Evolutionary conservation across 2,888 invertebrate species (phyloP).

Genomic region (Thymelicus lineola): DNA sequence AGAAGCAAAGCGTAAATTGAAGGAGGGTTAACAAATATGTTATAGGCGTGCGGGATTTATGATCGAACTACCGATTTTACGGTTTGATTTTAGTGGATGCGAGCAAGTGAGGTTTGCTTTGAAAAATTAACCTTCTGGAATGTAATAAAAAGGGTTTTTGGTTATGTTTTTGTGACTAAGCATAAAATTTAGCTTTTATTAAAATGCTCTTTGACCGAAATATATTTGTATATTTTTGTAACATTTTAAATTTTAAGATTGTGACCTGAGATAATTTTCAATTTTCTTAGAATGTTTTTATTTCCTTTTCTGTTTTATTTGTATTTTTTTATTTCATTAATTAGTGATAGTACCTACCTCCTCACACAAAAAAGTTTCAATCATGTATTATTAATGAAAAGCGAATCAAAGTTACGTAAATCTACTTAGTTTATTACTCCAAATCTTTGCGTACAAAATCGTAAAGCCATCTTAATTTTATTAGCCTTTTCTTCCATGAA

Average conservation of each 20-base stretch:
- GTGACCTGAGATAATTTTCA: no score
- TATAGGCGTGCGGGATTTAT: slow-evolving; percentile 58
- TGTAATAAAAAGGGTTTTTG: background rate
- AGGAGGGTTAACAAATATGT: slow-evolving; percentile 62
- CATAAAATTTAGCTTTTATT: background rate
- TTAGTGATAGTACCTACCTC: no score
- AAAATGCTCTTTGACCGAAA: background rate
- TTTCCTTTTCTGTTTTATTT: no score
- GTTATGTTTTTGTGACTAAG: background rate
- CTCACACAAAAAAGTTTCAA: no score
- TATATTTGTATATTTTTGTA: no score
- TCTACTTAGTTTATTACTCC: background rate
- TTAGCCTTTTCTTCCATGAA: slow-evolving; percentile 20
- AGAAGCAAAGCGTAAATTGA: slow-evolving; percentile 51
- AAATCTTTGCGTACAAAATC: background rate
- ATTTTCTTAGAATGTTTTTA: no score
- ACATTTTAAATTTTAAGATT: no score
- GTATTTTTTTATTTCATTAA: no score
- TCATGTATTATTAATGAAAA: no score
- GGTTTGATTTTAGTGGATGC: slow-evolving; percentile 32
- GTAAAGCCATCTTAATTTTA: slow-evolving; percentile 22
- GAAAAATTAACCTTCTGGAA: slow-evolving; percentile 17
- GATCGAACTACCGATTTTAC: slow-evolving; percentile 54
- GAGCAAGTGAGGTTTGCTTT: slow-evolving; percentile 7
- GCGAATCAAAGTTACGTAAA: no score